These are phyloP conservation scores for Acronicta aceris DNA, from an alignment of 2,888 invertebrate genomes.

Conservation along the genomic window DNA sequence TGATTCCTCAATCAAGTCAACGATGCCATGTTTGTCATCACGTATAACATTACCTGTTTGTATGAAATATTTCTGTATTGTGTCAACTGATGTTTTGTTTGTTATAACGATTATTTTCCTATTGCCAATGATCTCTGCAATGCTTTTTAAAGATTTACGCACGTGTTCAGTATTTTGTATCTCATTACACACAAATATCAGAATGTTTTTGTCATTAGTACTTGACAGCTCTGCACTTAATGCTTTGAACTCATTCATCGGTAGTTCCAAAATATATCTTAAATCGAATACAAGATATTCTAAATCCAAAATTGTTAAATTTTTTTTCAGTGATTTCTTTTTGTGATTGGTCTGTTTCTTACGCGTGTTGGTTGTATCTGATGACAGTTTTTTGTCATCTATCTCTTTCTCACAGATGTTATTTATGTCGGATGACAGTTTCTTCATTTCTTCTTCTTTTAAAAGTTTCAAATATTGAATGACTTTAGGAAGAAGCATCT, in stretches of 20 bases:
- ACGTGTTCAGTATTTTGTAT: neutral
- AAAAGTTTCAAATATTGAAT: constrained; percentile 14
- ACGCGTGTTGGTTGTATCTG: neutral
- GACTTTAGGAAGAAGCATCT: constrained; percentile 18
- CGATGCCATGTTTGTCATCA: constrained; percentile 12
- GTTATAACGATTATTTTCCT: constrained; percentile 18
- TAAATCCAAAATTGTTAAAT: constrained; percentile 25
- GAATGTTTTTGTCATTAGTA: neutral
- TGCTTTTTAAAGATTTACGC: constrained; percentile 4
- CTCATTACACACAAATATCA: constrained; percentile 14
- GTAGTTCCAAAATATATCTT: constrained; percentile 4
- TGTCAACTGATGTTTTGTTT: neutral
- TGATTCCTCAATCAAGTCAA: constrained; percentile 19
- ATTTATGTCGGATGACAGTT: neutral
- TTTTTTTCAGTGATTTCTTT: neutral
- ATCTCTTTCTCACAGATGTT: too few relatives aligned
- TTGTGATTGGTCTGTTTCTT: too few relatives aligned
- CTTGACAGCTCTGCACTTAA: constrained; percentile 9
- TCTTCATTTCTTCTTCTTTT: neutral
- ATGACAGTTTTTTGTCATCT: neutral
- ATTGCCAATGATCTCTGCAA: constrained; percentile 1
- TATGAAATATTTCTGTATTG: constrained; percentile 16
- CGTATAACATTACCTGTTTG: neutral
- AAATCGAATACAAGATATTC: constrained; percentile 14
- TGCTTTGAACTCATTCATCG: neutral